These are phyloP conservation scores for Drosophila yakuba DNA, from an alignment of 1,140 invertebrate species.

Conservation along the genomic window DNA sequence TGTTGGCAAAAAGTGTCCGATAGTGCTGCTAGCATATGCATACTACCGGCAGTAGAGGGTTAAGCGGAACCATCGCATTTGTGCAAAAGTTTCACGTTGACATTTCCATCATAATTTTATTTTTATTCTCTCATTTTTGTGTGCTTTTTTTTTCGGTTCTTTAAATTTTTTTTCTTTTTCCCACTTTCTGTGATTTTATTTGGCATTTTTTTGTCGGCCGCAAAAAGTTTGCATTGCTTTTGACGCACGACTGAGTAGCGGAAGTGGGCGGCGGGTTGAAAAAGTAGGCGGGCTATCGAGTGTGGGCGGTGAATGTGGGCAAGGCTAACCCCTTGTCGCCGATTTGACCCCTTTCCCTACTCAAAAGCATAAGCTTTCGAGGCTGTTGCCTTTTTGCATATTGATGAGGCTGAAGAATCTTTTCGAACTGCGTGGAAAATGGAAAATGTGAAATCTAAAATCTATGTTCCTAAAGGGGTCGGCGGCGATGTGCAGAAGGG, in stretches of 20 bases:
- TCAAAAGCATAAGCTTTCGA: slow-evolving; percentile 28
- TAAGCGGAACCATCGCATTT: slow-evolving; percentile 61
- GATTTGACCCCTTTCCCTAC: slow-evolving; percentile 22
- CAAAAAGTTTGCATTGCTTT: slow-evolving; percentile 79
- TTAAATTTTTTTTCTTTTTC: slow-evolving; percentile 12
- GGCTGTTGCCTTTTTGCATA: slow-evolving; percentile 67
- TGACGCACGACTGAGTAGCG: slow-evolving; percentile 72
- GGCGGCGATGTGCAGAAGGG: background rate
- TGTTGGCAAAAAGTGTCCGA: slow-evolving; percentile 62
- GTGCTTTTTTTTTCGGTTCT: slow-evolving; percentile 7
- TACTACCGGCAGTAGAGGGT: slow-evolving; percentile 3
- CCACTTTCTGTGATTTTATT: slow-evolving; percentile 30
- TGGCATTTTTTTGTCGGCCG: slow-evolving; percentile 28
- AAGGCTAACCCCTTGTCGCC: slow-evolving; percentile 14
- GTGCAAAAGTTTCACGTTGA: slow-evolving; percentile 80
- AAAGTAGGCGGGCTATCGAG: background rate
- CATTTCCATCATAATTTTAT: slow-evolving; percentile 82
- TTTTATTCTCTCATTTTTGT: slow-evolving; percentile 41
- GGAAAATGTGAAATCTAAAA: slow-evolving; percentile 49
- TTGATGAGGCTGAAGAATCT: slow-evolving; percentile 64
- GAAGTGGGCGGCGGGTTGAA: slow-evolving; percentile 22
- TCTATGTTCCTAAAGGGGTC: slow-evolving; percentile 28
- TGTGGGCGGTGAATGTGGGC: slow-evolving; percentile 1
- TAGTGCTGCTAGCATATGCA: slow-evolving; percentile 50
- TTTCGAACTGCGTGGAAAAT: slow-evolving; percentile 31